A percentile compares a stretch with the other conserved stretches of the same genome.
Evolutionary conservation across 2,113 vertebrate species (phyloP).

Genomic region (Corythornis cristatus): DNA sequence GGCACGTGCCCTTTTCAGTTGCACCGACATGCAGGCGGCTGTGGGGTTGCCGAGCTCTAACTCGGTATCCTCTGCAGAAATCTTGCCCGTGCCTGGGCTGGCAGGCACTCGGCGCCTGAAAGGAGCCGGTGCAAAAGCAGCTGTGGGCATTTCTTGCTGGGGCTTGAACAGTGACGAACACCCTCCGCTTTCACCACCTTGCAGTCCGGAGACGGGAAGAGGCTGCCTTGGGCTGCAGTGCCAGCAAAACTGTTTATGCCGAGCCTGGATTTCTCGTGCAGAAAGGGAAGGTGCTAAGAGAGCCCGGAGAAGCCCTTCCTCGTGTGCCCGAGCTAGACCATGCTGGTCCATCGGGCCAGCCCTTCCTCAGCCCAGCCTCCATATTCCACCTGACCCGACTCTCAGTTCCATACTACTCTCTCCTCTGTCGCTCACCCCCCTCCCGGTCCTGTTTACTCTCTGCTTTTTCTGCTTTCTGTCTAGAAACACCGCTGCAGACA

Average conservation of each 20-base stretch:
- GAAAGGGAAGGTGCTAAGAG: neutral
- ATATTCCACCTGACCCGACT: neutral
- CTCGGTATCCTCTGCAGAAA: neutral
- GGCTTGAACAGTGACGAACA: neutral
- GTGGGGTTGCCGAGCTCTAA: fast-evolving
- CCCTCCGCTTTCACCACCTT: fast-evolving
- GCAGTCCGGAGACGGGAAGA: neutral
- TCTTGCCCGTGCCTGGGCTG: neutral
- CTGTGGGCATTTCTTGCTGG: neutral
- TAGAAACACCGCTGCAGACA: neutral
- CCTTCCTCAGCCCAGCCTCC: fast-evolving
- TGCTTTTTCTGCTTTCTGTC: neutral
- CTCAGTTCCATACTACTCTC: neutral
- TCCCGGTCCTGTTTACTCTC: neutral
- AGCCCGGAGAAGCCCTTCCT: neutral
- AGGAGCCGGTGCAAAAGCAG: neutral
- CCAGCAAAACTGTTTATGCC: neutral
- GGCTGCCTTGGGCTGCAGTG: neutral
- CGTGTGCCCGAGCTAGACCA: fast-evolving
- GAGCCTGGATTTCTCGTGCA: neutral
- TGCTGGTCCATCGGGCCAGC: fast-evolving
- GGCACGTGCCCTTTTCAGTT: neutral
- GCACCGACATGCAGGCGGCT: neutral
- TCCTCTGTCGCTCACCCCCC: too few relatives aligned
- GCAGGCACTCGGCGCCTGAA: neutral